Evolutionary conservation across 2,888 invertebrate species (phyloP).

Genomic region (Agrochola lychnidis): DNA sequence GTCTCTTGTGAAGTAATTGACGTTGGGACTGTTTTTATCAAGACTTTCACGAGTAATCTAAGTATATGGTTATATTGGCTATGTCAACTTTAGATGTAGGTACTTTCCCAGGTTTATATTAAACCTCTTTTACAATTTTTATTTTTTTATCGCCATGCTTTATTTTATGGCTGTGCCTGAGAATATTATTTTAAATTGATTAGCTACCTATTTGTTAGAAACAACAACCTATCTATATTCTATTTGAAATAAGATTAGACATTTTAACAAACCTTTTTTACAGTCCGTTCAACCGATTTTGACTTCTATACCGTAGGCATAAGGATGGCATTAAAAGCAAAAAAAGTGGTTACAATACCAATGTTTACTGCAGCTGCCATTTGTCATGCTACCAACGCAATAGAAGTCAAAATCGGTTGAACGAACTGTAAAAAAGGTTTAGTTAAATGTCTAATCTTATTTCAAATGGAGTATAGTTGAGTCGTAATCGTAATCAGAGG

Average conservation of each 20-base stretch:
- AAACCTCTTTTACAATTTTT: constrained; percentile 23
- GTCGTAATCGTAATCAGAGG: background rate
- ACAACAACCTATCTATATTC: background rate
- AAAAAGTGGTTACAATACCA: too few relatives aligned
- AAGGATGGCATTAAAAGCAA: too few relatives aligned
- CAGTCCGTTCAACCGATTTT: too few relatives aligned
- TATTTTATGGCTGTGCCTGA: constrained; percentile 13
- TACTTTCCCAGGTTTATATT: constrained; percentile 27
- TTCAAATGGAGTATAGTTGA: too few relatives aligned
- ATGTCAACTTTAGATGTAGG: constrained; percentile 19
- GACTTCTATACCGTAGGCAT: too few relatives aligned
- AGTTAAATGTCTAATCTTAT: too few relatives aligned
- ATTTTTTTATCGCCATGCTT: constrained; percentile 16
- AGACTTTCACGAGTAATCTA: constrained; percentile 54
- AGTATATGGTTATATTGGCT: constrained; percentile 23
- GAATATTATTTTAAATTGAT: background rate
- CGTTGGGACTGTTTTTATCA: constrained; percentile 46
- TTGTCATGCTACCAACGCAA: too few relatives aligned
- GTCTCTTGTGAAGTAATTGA: constrained; percentile 44
- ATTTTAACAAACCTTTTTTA: too few relatives aligned
- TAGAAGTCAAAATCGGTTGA: too few relatives aligned
- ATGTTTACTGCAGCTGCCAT: too few relatives aligned
- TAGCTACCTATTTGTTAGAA: background rate
- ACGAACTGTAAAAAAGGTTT: too few relatives aligned
- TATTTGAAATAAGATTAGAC: too few relatives aligned